phyloP scores from a whole-genome alignment of 2,888 invertebrate species.

The Meloe dianella region DNA sequence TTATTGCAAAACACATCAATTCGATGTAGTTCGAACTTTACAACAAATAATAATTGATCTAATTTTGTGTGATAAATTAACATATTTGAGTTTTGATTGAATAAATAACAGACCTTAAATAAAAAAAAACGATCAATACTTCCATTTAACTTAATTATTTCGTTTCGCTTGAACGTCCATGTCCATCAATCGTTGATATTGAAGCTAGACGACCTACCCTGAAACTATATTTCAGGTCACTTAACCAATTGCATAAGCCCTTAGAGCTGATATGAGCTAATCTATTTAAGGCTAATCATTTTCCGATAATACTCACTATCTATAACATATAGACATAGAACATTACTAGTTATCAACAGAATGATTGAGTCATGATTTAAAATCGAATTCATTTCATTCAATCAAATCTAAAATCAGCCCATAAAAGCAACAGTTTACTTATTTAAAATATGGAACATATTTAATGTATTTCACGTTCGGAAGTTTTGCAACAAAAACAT shows the following conservation, averaged over 20 bases:
- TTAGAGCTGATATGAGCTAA: conserved; percentile 41
- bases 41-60: neutral
- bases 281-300: conserved; percentile 36
- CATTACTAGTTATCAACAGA: neutral
- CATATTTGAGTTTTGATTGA: neutral
- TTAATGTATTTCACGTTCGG: neutral
- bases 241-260: conserved; percentile 29
- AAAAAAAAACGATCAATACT: neutral
- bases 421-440: neutral
- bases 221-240: conserved; percentile 24
- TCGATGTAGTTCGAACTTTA: no score
- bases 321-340: neutral
- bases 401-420: neutral
- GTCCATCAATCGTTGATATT: neutral
- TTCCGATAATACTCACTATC: neutral
- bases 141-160: neutral
- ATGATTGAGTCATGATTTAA: neutral
- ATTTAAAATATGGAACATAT: neutral
- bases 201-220: neutral
- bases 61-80: neutral
- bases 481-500: neutral
- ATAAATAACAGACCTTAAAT: neutral
- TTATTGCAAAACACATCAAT: no score
- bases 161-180: neutral
- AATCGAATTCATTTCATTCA: neutral